These are phyloP conservation scores for Microcebus murinus DNA, from an alignment of 2,113 vertebrate species.

Conservation along the genomic window DNA sequence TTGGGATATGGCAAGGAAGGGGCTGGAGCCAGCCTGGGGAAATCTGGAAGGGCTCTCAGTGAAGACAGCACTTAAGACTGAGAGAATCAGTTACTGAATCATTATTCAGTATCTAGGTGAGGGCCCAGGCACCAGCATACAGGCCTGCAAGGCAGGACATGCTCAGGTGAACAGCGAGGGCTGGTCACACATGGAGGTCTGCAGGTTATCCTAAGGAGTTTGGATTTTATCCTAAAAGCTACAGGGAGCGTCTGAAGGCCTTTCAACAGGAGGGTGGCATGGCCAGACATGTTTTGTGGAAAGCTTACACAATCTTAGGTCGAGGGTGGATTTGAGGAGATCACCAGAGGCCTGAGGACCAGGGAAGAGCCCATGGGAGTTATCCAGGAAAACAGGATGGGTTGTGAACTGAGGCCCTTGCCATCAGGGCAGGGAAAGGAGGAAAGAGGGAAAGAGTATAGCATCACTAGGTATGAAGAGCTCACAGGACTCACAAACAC, in stretches of 20 bases:
- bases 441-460: background rate
- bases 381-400: background rate
- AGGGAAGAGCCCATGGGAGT: background rate
- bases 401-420: background rate
- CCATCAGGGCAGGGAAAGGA: background rate
- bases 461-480: background rate
- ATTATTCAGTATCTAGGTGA: too few relatives aligned
- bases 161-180: rapidly evolving
- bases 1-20: background rate
- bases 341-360: background rate
- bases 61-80: background rate
- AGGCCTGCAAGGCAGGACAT: background rate
- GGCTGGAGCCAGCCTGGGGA: background rate
- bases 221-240: background rate
- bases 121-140: background rate
- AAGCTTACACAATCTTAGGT: background rate
- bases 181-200: background rate
- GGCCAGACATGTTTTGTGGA: background rate
- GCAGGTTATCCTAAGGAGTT: background rate
- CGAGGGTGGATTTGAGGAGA: background rate
- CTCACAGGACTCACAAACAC: background rate
- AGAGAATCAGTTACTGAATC: too few relatives aligned
- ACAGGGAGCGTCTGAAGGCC: background rate
- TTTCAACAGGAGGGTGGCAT: background rate
- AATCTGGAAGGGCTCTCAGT: background rate